phyloP scores from a whole-genome alignment of 1,140 invertebrate species.

The Magallana ariakensis region DNA sequence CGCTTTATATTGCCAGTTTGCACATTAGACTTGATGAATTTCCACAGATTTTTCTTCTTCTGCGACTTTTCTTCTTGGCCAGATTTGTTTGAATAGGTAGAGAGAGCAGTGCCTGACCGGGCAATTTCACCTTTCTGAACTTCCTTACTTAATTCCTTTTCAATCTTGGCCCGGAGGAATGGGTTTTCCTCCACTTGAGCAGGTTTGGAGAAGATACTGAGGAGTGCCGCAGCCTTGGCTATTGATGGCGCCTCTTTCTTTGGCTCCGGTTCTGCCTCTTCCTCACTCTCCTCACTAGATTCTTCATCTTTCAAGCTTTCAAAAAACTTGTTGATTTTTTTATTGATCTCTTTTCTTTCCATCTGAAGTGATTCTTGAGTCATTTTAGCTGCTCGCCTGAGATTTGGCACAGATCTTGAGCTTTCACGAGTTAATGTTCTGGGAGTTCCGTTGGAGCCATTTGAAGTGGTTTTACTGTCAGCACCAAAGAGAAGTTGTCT shows the following conservation, averaged over 20 bases:
- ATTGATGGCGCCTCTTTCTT: slow-evolving; percentile 1
- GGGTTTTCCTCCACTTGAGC: slow-evolving; percentile 43
- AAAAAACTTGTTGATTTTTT: slow-evolving; percentile 68
- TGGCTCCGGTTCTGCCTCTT: slow-evolving; percentile 32
- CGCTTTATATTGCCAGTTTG: slow-evolving; percentile 59
- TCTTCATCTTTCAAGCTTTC: slow-evolving; percentile 54
- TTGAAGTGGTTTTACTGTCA: slow-evolving; percentile 48
- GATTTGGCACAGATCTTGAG: slow-evolving; percentile 43
- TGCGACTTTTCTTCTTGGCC: slow-evolving; percentile 14
- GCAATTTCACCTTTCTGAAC: not conserved
- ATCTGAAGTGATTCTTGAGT: slow-evolving; percentile 66
- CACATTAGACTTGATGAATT: slow-evolving; percentile 62
- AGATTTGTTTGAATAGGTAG: not conserved
- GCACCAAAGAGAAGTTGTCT: slow-evolving; percentile 68
- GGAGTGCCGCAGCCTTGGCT: slow-evolving; percentile 52
- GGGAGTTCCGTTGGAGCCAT: slow-evolving; percentile 40
- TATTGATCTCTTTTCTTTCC: slow-evolving; percentile 63
- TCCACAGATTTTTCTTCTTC: slow-evolving; percentile 59
- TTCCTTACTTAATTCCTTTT: not conserved
- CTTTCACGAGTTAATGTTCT: slow-evolving; percentile 59
- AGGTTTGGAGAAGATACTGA: slow-evolving; percentile 63
- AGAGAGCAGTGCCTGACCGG: not conserved
- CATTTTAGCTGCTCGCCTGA: slow-evolving; percentile 47
- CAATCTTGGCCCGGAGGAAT: slow-evolving; percentile 1
- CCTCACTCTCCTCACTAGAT: slow-evolving; percentile 51